Evolutionary conservation across 2,113 vertebrate genomes (phyloP).

Genomic region (Sialia sialis): DNA sequence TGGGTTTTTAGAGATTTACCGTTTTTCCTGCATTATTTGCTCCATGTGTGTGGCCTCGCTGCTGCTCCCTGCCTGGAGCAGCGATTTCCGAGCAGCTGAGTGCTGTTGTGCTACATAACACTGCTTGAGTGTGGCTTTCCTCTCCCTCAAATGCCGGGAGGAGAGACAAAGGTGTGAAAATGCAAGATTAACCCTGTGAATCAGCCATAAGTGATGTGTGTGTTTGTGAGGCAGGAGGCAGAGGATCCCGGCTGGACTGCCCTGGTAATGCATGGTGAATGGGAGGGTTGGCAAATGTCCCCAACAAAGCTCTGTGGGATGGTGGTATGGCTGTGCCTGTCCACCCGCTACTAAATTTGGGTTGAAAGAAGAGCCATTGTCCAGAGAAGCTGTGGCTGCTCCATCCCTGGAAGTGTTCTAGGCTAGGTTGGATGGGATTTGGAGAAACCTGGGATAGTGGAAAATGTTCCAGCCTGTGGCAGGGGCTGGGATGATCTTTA

Average conservation of each 20-base stretch:
- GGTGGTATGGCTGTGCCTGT: rapidly evolving
- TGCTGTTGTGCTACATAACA: neutral
- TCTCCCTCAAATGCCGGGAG: neutral
- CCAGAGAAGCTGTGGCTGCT: neutral
- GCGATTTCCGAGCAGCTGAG: neutral
- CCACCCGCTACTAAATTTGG: neutral
- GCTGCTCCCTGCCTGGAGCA: neutral
- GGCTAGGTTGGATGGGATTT: rapidly evolving
- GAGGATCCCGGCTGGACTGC: neutral
- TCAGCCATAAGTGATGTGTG: neutral
- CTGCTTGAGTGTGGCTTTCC: rapidly evolving
- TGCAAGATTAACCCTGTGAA: neutral
- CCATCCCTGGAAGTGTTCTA: neutral
- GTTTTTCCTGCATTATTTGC: rapidly evolving
- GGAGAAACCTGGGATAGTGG: neutral
- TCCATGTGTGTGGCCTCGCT: rapidly evolving
- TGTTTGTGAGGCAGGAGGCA: neutral
- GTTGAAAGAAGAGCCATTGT: neutral
- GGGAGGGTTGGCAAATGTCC: neutral
- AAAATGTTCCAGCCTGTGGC: rapidly evolving
- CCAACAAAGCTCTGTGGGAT: neutral
- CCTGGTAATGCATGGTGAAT: rapidly evolving
- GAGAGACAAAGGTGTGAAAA: neutral
- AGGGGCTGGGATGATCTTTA: neutral
- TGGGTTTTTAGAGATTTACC: neutral